Percentiles rank a stretch among this genome's conserved stretches.
These are phyloP conservation scores for Caenorhabditis latens DNA, from an alignment of 1,140 invertebrate genomes.

Conservation along the genomic window DNA sequence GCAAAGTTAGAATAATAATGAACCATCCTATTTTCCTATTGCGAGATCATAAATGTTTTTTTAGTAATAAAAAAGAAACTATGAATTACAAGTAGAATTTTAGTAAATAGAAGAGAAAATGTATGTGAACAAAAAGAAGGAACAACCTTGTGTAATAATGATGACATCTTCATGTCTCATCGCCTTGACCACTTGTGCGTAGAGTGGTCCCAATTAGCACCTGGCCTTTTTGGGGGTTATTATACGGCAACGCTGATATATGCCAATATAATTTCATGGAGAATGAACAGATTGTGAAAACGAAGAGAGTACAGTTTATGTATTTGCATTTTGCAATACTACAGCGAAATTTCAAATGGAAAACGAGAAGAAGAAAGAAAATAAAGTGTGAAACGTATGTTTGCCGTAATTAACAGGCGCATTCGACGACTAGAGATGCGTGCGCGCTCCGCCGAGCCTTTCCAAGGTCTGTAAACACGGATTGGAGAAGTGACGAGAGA, in stretches of 20 bases:
- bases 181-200: neutral
- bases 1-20: too few species aligned
- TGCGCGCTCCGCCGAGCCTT: conserved; percentile 40
- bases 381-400: conserved; percentile 54
- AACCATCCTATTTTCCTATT: too few species aligned
- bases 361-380: neutral
- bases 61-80: neutral
- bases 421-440: conserved; percentile 33
- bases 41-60: too few species aligned
- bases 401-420: conserved; percentile 50
- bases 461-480: conserved; percentile 48
- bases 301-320: neutral
- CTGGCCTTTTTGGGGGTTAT: neutral
- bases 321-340: conserved; percentile 16
- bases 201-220: neutral
- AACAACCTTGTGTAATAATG: neutral
- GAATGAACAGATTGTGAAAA: neutral
- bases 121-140: neutral
- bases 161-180: neutral
- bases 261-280: neutral
- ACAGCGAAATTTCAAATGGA: conserved; percentile 2
- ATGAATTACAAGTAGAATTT: neutral
- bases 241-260: neutral
- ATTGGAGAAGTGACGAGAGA: conserved; percentile 29
- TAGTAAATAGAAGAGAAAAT: neutral